phyloP scores from a whole-genome alignment of 2,888 invertebrate species.

The Chydorus sphaericus region DNA sequence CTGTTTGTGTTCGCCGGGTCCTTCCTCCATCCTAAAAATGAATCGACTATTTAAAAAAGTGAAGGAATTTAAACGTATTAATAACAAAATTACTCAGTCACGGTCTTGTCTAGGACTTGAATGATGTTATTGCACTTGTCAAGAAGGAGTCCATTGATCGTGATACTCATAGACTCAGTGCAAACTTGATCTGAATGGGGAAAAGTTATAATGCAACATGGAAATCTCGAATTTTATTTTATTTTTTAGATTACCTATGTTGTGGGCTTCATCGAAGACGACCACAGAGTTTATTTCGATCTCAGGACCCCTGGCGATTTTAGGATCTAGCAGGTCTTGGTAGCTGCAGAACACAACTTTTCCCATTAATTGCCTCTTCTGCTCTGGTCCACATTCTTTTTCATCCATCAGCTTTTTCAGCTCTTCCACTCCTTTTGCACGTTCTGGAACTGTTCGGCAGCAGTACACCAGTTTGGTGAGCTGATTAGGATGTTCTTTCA shows the following conservation, averaged over 20 bases:
- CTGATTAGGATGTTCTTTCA: slow-evolving; percentile 69
- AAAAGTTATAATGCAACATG: slow-evolving; percentile 10
- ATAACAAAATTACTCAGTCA: slow-evolving; percentile 49
- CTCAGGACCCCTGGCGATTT: slow-evolving; percentile 95
- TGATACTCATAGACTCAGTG: slow-evolving; percentile 96
- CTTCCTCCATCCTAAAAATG: slow-evolving; percentile 56
- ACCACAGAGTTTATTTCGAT: slow-evolving; percentile 91
- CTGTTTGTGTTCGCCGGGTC: slow-evolving; percentile 68
- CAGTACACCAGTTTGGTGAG: slow-evolving; percentile 91
- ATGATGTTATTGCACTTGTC: slow-evolving; percentile 71
- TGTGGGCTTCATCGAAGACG: slow-evolving; percentile 98
- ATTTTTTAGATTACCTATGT: slow-evolving; percentile 49
- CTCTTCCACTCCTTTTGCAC: slow-evolving; percentile 95
- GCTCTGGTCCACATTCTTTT: slow-evolving; percentile 62
- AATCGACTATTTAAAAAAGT: not conserved
- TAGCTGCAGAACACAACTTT: slow-evolving; percentile 97
- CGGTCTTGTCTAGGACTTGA: slow-evolving; percentile 57
- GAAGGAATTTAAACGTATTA: slow-evolving; percentile 48
- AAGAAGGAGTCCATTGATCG: slow-evolving; percentile 68
- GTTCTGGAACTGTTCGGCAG: slow-evolving; percentile 95
- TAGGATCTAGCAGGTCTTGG: slow-evolving; percentile 95
- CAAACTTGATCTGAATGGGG: slow-evolving; percentile 74
- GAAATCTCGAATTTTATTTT: not conserved
- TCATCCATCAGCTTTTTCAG: slow-evolving; percentile 76
- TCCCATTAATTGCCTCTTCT: slow-evolving; percentile 45